Percentiles rank a stretch among this genome's conserved stretches.
phyloP scores from a whole-genome alignment of 2,113 vertebrate genomes.

The Lota lota region DNA sequence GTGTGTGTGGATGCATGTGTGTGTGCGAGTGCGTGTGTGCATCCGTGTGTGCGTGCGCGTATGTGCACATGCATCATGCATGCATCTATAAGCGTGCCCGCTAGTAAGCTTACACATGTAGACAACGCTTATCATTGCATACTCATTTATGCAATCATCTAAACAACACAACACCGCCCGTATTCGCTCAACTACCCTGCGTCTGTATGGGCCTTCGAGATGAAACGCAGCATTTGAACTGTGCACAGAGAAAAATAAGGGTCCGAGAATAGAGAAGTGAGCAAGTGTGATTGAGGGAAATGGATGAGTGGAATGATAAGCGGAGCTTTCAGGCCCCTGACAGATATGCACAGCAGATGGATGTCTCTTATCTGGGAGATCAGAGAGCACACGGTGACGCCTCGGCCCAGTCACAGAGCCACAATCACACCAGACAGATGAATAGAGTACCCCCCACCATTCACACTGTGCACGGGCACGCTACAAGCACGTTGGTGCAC shows the following conservation, averaged over 20 bases:
- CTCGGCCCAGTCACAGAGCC: conserved; percentile 55
- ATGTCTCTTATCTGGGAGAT: conserved; percentile 70
- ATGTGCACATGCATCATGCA: no score
- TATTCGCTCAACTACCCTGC: neutral
- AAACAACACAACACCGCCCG: neutral
- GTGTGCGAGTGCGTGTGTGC: no score
- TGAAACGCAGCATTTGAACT: conserved; percentile 36
- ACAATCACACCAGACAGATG: conserved; percentile 70
- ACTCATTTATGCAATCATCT: conserved; percentile 9
- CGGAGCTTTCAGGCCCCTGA: conserved; percentile 55
- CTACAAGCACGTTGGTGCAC: conserved; percentile 10
- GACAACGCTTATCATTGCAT: neutral
- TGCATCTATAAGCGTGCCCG: no score
- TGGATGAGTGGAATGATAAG: conserved; percentile 67
- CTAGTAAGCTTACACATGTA: neutral
- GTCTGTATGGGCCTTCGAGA: conserved; percentile 48
- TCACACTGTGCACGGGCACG: conserved; percentile 22
- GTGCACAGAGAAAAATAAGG: conserved; percentile 15
- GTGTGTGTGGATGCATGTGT: no score
- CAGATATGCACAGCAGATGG: conserved; percentile 68
- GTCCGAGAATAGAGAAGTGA: conserved; percentile 31
- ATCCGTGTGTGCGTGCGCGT: no score
- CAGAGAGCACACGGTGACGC: conserved; percentile 60
- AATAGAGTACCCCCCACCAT: conserved; percentile 37
- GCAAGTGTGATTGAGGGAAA: conserved; percentile 48